Conservation (phyloP, 2,797 vertebrate species). For the Uromys caudimaculatus region DNA sequence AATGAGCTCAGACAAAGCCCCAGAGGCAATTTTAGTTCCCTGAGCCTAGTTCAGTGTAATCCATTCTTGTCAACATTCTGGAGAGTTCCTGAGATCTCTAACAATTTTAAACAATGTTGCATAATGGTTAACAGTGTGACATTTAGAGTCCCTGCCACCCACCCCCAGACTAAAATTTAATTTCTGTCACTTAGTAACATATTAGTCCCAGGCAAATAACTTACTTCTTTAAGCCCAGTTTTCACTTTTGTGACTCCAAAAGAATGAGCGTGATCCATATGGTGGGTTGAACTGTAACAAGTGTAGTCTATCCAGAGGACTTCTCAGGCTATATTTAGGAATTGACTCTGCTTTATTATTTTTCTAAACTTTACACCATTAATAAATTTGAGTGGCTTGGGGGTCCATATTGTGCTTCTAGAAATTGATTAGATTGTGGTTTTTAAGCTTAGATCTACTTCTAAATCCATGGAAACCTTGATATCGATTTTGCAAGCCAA, state of each 20-base stretch:
- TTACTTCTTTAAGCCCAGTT: neutral
- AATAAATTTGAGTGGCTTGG: neutral
- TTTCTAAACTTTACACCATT: neutral
- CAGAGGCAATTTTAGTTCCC: neutral
- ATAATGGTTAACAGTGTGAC: constrained; percentile 17
- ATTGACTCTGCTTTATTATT: neutral
- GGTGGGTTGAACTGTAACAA: neutral
- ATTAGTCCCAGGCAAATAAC: neutral
- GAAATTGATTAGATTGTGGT: neutral
- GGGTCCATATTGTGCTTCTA: neutral
- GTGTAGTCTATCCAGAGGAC: neutral
- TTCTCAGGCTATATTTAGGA: neutral
- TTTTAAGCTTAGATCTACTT: neutral
- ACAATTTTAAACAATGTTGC: neutral
- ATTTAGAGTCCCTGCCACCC: neutral
- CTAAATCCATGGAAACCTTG: neutral
- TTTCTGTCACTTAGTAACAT: constrained; percentile 27
- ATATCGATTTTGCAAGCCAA: neutral
- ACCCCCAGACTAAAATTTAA: neutral
- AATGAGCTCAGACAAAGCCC: neutral
- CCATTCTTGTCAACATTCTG: neutral
- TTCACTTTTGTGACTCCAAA: neutral
- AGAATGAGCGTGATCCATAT: neutral
- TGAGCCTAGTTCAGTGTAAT: constrained; percentile 30
- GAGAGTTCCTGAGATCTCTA: constrained; percentile 1